Evolutionary conservation across 2,113 vertebrate species (phyloP), one percentile per base, ranked within the genome.

Genomic region (Prunella himalayana): DNA sequence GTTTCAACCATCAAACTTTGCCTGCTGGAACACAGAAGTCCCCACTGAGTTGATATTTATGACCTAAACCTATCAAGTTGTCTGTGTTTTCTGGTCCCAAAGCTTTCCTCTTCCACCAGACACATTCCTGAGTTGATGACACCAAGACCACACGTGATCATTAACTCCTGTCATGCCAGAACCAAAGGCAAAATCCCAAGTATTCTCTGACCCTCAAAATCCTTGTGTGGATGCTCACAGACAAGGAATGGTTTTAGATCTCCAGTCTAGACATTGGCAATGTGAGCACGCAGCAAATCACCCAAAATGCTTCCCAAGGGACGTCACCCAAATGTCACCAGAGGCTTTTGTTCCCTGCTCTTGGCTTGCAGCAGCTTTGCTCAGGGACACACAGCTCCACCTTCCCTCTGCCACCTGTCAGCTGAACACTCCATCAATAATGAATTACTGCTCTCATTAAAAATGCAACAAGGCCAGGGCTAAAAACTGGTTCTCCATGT

Each of bases 321-420:
- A 60, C 0, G 0, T 18, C 77, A 37, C 41, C 42, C 22, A 50
- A 28, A 56, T 0, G 5, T 1, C 7, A n/a, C 39, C 4, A 0
- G 45, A 30, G 54, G 59, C 22, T 76, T 64, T n/a, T 88, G 72
- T 31, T 41, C 69, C 72, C 77, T 90, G 18, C 15, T 3, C 50
- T 4, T 13, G 33, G 53, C 17, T 11, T 16, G 65, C 60, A 81
- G 11, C 51, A 39, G 49, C 59, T 53, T 20, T 33, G n/a, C 47
- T 4, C 0, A 2, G 23, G n/a, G 2, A 49, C 9, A 47, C 44
- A 13, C 4, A 37, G n/a, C 54, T 25, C 42, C 35, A 28, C 50
- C 65, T 35, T 41, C n/a, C 42, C 73, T 8, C 33, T 56, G 42
- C 87, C 87, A 82, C 87, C 87, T 54, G 76, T 2, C 81, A 76